These are phyloP conservation scores for Dasypogon diadema DNA, from an alignment of 2,888 invertebrate species.

Conservation along the genomic window DNA sequence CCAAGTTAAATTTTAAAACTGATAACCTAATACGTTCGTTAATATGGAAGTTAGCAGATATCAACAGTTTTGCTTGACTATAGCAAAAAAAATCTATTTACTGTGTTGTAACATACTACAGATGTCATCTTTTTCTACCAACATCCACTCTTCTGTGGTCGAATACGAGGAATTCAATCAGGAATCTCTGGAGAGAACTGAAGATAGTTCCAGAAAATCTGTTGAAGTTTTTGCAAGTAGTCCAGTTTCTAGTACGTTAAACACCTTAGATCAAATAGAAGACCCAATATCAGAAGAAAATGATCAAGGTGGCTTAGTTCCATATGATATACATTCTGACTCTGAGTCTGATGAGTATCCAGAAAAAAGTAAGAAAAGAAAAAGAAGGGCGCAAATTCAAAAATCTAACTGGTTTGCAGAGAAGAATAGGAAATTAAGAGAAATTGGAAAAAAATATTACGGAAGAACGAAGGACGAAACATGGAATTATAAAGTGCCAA, in stretches of 20 bases:
- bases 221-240: too few relatives aligned
- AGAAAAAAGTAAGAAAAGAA: conserved; percentile 11
- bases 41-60: background rate
- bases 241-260: too few relatives aligned
- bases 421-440: conserved; percentile 22
- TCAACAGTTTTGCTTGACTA: background rate
- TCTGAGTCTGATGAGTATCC: conserved; percentile 9
- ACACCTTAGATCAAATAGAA: background rate
- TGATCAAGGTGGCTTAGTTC: background rate
- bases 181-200: too few relatives aligned
- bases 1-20: background rate
- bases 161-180: too few relatives aligned
- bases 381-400: conserved; percentile 19
- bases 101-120: background rate
- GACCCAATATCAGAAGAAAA: conserved; percentile 5
- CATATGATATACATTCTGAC: conserved; percentile 7
- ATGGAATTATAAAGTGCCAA: conserved; percentile 18
- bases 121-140: background rate
- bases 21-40: background rate
- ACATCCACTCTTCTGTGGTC: too few relatives aligned
- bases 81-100: too few relatives aligned
- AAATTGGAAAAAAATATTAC: conserved; percentile 13
- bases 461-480: conserved; percentile 7
- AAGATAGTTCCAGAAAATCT: too few relatives aligned
- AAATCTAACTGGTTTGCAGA: conserved; percentile 22